These are phyloP conservation scores for Otus scops DNA, from an alignment of 2,797 vertebrate species.

Conservation along the genomic window DNA sequence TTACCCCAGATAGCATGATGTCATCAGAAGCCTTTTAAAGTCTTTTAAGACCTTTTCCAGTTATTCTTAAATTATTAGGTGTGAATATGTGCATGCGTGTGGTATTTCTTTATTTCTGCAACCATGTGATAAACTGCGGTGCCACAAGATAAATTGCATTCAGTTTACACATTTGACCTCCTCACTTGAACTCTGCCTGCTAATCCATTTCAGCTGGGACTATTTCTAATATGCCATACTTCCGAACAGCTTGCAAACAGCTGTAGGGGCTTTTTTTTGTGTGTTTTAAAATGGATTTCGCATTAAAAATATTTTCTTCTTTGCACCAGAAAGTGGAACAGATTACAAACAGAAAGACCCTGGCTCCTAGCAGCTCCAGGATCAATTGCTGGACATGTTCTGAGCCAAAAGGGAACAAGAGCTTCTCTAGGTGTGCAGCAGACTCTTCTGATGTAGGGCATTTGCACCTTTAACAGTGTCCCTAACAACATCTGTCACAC, in stretches of 20 bases:
- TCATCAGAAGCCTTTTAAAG: slow-evolving; percentile 42
- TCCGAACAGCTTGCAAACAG: slow-evolving; percentile 52
- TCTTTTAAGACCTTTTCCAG: slow-evolving; percentile 22
- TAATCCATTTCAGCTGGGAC: slow-evolving; percentile 66
- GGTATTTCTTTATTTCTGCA: slow-evolving; percentile 36
- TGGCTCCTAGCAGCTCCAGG: background rate
- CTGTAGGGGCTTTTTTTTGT: background rate
- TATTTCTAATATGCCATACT: slow-evolving; percentile 27
- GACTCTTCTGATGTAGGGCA: fast-evolving
- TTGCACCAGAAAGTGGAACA: background rate
- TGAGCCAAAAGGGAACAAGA: background rate
- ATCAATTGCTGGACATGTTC: fast-evolving
- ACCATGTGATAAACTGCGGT: slow-evolving; percentile 33
- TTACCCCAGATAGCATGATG: slow-evolving; percentile 34
- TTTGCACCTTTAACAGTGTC: background rate
- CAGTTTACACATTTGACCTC: slow-evolving; percentile 53
- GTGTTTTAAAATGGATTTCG: background rate
- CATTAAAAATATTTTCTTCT: slow-evolving; percentile 5
- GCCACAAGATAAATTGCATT: slow-evolving; percentile 57
- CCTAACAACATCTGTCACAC: background rate
- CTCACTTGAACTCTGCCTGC: slow-evolving; percentile 55
- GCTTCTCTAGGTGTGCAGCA: background rate
- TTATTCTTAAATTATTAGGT: slow-evolving; percentile 46
- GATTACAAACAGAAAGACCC: background rate
- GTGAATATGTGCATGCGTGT: slow-evolving; percentile 32